A percentile compares a stretch with the other conserved stretches of the same genome.
Evolutionary conservation across 2,797 vertebrate genomes (phyloP).

Genomic region (Anguilla anguilla): DNA sequence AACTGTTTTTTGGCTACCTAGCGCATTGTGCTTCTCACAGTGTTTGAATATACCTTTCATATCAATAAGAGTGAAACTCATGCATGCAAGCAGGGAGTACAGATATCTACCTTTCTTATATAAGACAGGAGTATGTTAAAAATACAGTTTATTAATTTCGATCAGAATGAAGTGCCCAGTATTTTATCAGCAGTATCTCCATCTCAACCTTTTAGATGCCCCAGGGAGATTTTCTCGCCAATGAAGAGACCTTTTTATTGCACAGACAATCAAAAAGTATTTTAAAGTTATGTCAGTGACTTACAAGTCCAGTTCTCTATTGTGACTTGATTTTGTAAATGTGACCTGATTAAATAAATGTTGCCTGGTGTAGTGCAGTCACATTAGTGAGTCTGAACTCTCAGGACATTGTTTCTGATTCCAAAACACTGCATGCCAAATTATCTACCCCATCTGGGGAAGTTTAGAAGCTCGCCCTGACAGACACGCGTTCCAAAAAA

Average conservation of each 20-base stretch:
- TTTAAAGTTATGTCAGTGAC: not conserved
- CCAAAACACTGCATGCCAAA: slow-evolving; percentile 28
- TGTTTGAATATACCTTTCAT: not conserved
- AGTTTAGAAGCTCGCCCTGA: slow-evolving; percentile 23
- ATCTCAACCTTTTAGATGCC: slow-evolving; percentile 36
- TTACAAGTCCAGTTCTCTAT: not conserved
- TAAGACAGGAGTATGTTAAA: not conserved
- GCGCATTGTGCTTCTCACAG: not conserved
- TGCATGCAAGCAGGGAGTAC: not conserved
- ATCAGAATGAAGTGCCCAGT: not conserved
- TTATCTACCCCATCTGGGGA: slow-evolving; percentile 34
- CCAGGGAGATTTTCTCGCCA: not conserved
- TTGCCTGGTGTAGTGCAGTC: not conserved
- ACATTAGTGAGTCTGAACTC: slow-evolving; percentile 22
- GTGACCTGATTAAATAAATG: not conserved
- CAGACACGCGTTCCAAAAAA: slow-evolving; percentile 4
- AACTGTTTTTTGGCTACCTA: not conserved
- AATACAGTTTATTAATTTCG: not conserved
- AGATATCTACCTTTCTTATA: not conserved
- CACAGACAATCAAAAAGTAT: not conserved
- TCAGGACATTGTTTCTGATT: slow-evolving; percentile 12
- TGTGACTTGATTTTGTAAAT: not conserved
- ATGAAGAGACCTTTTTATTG: not conserved
- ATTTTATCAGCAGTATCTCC: not conserved
- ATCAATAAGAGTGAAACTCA: not conserved